These are phyloP conservation scores for Yponomeuta malinellus DNA, from an alignment of 2,888 invertebrate species.

Conservation along the genomic window DNA sequence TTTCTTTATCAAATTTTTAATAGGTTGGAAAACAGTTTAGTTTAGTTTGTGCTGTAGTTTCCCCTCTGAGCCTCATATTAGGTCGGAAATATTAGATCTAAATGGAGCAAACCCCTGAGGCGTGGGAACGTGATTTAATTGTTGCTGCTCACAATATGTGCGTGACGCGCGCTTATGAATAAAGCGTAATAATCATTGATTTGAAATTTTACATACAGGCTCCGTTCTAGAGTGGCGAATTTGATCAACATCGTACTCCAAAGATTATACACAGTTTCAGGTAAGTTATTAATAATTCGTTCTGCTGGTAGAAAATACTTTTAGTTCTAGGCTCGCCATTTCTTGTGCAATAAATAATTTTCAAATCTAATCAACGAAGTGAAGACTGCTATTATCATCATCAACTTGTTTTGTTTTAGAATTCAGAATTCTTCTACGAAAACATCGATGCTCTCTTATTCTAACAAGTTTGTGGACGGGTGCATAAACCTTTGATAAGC, in stretches of 20 bases:
- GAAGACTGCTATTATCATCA: too few relatives aligned
- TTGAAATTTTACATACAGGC: slow-evolving; percentile 3
- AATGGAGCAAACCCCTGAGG: not conserved
- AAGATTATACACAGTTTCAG: too few relatives aligned
- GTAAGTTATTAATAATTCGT: too few relatives aligned
- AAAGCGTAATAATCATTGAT: not conserved
- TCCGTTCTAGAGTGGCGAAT: not conserved
- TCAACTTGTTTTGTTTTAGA: not conserved
- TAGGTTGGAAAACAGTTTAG: not conserved
- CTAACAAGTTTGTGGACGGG: not conserved
- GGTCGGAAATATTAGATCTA: not conserved
- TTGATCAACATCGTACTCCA: too few relatives aligned
- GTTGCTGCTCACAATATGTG: not conserved
- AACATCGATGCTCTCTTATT: not conserved
- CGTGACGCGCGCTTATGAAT: not conserved
- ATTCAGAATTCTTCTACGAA: not conserved
- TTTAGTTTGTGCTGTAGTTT: too few relatives aligned
- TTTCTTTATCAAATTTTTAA: not conserved
- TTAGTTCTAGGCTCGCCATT: too few relatives aligned
- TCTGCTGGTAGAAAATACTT: too few relatives aligned
- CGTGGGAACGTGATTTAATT: not conserved
- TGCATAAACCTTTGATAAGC: not conserved
- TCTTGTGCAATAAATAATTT: too few relatives aligned
- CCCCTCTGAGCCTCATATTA: not conserved
- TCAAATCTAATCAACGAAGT: too few relatives aligned